These are phyloP conservation scores for Potorous gilbertii DNA, from an alignment of 2,797 vertebrate species.

Conservation along the genomic window DNA sequence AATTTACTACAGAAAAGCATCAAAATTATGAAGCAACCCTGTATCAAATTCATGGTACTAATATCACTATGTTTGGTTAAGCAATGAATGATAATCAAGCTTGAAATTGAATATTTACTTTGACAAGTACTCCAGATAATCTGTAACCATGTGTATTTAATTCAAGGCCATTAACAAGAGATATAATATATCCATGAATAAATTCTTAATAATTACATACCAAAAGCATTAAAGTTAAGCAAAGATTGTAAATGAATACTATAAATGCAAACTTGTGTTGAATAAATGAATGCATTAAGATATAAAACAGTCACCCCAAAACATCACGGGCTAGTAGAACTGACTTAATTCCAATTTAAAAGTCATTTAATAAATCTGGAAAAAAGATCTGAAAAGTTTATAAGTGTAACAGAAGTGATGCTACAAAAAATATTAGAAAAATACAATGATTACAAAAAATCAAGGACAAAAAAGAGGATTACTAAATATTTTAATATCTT, in stretches of 20 bases:
- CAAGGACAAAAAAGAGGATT: conserved; percentile 45
- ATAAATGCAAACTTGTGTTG: conserved; percentile 21
- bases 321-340: conserved; percentile 27
- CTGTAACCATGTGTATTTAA: conserved; percentile 82
- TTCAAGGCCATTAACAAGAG: conserved; percentile 81
- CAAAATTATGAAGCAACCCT: conserved; percentile 84
- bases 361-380: conserved; percentile 27
- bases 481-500: conserved; percentile 30
- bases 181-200: conserved; percentile 83
- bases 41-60: conserved; percentile 83
- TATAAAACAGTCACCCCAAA: conserved; percentile 20
- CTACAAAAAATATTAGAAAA: conserved; percentile 44
- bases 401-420: conserved; percentile 32
- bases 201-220: conserved; percentile 79
- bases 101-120: conserved; percentile 87
- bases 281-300: neutral
- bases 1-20: conserved; percentile 86
- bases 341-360: neutral
- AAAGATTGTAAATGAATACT: conserved; percentile 51
- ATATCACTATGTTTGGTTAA: conserved; percentile 78
- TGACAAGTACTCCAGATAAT: conserved; percentile 83
- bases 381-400: conserved; percentile 38
- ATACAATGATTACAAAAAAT: conserved; percentile 39
- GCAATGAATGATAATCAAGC: conserved; percentile 84
- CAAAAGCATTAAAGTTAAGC: conserved; percentile 58